Percentiles rank a stretch among this genome's conserved stretches.
Conservation (phyloP, 2,888 invertebrate species). For the Leucoma salicis region DNA sequence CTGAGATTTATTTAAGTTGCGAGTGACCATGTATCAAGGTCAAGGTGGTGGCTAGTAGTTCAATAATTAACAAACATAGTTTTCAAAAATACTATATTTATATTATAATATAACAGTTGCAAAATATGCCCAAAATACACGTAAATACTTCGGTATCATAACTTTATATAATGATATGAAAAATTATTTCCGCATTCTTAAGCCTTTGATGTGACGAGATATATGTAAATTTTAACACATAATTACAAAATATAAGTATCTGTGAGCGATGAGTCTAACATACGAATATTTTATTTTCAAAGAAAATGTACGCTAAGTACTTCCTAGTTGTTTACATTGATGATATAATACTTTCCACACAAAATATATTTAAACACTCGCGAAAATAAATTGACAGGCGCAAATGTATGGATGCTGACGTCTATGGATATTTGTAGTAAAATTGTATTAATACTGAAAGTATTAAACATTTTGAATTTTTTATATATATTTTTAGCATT, state of each 20-base stretch:
- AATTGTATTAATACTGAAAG: no score
- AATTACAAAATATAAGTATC: neutral
- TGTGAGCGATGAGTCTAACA: neutral
- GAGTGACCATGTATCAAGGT: no score
- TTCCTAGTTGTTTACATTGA: conserved; percentile 23
- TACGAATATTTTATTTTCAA: neutral
- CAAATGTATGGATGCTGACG: conserved; percentile 12
- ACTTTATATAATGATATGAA: no score
- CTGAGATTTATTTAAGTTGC: no score
- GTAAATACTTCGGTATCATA: no score
- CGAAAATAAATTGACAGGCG: conserved; percentile 14
- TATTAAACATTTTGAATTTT: no score
- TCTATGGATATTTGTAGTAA: conserved; percentile 1
- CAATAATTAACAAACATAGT: no score
- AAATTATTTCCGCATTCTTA: neutral
- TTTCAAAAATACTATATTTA: no score
- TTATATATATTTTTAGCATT: no score
- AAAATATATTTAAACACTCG: conserved; percentile 5
- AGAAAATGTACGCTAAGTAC: neutral
- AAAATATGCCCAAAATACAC: neutral
- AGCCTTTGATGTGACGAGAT: neutral
- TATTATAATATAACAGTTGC: no score
- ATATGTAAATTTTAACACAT: neutral
- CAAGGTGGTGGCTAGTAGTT: no score
- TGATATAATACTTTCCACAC: conserved; percentile 9